phyloP scores from a whole-genome alignment of 2,113 vertebrate species.

The Ondatra zibethicus region DNA sequence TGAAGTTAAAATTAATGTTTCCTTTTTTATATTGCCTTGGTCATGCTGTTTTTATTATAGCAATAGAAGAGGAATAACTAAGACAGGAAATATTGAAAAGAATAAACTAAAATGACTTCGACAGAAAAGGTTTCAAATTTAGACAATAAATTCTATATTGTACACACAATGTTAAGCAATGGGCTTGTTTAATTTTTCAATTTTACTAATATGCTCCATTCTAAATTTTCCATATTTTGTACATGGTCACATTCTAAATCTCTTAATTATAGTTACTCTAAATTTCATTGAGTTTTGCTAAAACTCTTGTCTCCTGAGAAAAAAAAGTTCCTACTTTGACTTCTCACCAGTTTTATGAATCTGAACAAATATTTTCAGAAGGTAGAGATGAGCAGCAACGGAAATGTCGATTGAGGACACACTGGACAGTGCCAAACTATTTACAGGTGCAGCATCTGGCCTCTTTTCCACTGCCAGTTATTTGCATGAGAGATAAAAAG shows the following conservation, averaged over 20 bases:
- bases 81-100: not conserved
- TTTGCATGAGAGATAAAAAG: slow-evolving; percentile 65
- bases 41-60: not conserved
- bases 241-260: slow-evolving; percentile 4
- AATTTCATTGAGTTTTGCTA: not conserved
- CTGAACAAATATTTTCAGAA: not conserved
- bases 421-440: not conserved
- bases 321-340: slow-evolving; percentile 9
- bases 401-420: not conserved
- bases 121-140: slow-evolving; percentile 10
- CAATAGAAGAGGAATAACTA: not conserved
- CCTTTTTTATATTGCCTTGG: not conserved
- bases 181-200: not conserved
- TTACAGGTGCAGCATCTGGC: slow-evolving; percentile 62
- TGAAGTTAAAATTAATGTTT: too few relatives aligned
- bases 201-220: not conserved
- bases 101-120: not conserved
- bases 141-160: not conserved
- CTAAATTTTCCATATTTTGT: not conserved
- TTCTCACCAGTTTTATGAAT: not conserved
- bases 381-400: slow-evolving; percentile 16
- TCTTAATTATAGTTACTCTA: not conserved
- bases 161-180: not conserved
- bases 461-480: slow-evolving; percentile 45
- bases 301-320: not conserved